Evolutionary conservation across 2,888 invertebrate species (phyloP), one percentile per base, ranked within the genome.

Genomic region (Cheilosia vernalis): DNA sequence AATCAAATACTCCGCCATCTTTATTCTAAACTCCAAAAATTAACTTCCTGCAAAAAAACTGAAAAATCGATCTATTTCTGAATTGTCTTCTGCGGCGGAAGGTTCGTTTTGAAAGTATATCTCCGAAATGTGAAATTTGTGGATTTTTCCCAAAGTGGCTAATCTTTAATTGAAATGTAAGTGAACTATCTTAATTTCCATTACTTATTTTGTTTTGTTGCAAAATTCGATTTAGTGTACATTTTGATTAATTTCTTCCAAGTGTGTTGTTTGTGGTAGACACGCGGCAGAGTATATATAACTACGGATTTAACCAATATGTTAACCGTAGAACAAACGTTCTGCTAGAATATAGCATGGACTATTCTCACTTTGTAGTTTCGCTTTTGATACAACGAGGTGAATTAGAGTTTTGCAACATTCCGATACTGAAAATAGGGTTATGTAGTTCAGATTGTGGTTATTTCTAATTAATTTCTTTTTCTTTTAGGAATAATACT

Each of bases 321-420:
- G 78, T 87, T 60, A 69, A 60, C 72, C 80, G 76, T 76, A 80
- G 84, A 87, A 87, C 88, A 87, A 87, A 88, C 86, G 72, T 44
- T 87, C 87, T 88, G 88, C 78, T 33, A 88, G 19, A 89, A 53
- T 21, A 77, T 33, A 40, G 87, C 87, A 87, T 77, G 49, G 61
- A 56, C 67, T 85, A 87, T 85, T 63, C 44, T 81, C 73, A 77
- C 49, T 78, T 86, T 42, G 73, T 77, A 40, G 56, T 60, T 47
- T 27, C 56, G n/a, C 40, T 40, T 58, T 55, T 64, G 13, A 13
- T 47, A 19, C 53, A 74, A 63, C 67, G 64, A 76, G 77, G 85
- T 87, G 87, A 69, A 83, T 66, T 82, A 63, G 30, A 63, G 61
- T 78, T 78, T 64, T 84, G 87, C 83, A 61, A 88, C 83, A 88